Base-by-base conservation (phyloP, 1,140 invertebrate genomes). In the Anastrepha obliqua region DNA sequence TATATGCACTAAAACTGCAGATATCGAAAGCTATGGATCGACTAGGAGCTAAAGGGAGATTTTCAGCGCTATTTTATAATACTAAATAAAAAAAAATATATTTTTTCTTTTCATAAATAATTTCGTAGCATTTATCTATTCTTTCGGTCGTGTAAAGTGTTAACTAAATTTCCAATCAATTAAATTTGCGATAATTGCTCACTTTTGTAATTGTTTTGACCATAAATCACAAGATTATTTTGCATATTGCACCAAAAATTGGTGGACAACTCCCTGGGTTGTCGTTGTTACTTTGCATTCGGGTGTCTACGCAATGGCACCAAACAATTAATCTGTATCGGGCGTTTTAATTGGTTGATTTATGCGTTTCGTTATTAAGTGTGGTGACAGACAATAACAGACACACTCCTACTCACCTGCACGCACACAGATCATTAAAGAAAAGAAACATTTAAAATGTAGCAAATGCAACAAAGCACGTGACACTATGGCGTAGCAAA, bases 331-430 rank as follows among this genome's bases (percentile, higher is more conserved):
- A 74, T 42, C 67, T 74, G 42, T 74, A 74, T 74, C 42, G 42
- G 67, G 67, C 67, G 15, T 74, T 74, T 74, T 47, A 74, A 74
- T 74, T 74, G 67, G 67, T 42, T 74, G 67, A 74, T 74, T 74
- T 74, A 74, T 74, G 67, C 44, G 8, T 74, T 44, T 44, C 4
- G 39, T 47, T 74, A 74, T 47, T 44, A 74, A 74, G 67, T 74
- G 67, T 74, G 67, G 42, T 42, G 67, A 74, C 67, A 74, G 67
- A 29, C 9, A 42, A 42, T 47, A 42, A 47, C 13, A 74, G 67
- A 39, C 67, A 74, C 67, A 74, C 44, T 42, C 67, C 13, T n/a
- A 74, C 67, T 44, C 67, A 74, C 67, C 67, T 70, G 67, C 39
- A 70, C 67, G 39, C 67, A 15, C 42, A 17, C 67, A 74, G 44